Base-by-base conservation (phyloP, 2,888 invertebrate genomes). In the Tryphoninae sp. region DNA sequence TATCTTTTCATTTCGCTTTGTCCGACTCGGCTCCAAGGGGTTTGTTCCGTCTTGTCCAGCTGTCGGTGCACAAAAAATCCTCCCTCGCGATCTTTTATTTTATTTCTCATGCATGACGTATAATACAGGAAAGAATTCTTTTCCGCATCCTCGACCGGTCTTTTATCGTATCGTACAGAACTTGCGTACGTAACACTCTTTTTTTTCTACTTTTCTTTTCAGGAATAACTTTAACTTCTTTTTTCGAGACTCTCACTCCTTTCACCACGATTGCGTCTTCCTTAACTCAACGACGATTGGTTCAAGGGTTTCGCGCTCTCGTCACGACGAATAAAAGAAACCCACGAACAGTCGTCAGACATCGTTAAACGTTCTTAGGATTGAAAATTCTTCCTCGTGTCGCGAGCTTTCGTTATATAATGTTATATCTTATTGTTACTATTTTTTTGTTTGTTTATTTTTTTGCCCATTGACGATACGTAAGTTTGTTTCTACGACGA, bases 1-100 rank as follows among this genome's bases (percentile, higher is more conserved):
- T 87, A 90, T 91, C 90, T 90, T 89, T 91, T 91, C 91, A 90
- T 91, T 91, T 90, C 85, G 88, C 89, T 90, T 91, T 91, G 90
- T 89, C 88, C 89, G 80, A 84, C 85, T 59, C 73, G 33, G 55
- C 55, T 55, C 40, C 40, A 40, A 33, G 62, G 69, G 75, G 76
- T 65, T 53, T 49, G 58, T 64, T 61, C 69, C 26, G 65, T 19
- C 26, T n/a, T 33, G 8, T 45, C 42, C 58, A 65, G 7, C 45
- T 67, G 33, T 16, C 40, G 42, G 53, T 40, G 61, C 16, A 53
- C 68, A 64, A 80, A 77, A 68, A 45, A 45, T 45, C 13, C 26
- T 19, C 16, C 16, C 64, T 67, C 67, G 59, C 4, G 33, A 55
- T 51, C 62, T 74, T 53, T 58, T 16, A 51, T 67, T 79, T 68